A percentile compares a stretch with the other conserved stretches of the same genome.
Conservation (phyloP, 1,140 invertebrate genomes). For the Panulirus ornatus region DNA sequence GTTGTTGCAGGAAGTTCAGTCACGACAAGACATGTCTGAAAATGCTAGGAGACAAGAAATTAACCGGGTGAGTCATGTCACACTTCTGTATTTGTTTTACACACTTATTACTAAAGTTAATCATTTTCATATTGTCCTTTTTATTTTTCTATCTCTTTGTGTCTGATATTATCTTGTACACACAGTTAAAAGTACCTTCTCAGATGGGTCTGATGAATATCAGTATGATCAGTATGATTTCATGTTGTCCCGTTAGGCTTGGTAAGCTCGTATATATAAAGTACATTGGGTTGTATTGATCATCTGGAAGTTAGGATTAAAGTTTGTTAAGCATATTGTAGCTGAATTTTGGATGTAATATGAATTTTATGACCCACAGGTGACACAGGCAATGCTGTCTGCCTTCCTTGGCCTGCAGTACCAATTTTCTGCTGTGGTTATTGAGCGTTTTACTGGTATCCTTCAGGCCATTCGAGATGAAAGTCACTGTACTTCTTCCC, state of each 20-base stretch:
- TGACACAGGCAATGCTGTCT: conserved; percentile 54
- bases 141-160: no score
- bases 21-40: conserved; percentile 50
- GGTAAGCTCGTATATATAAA: no score
- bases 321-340: not conserved
- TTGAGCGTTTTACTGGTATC: conserved; percentile 53
- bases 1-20: conserved; percentile 57
- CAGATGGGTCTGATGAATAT: no score
- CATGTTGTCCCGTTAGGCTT: no score
- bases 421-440: conserved; percentile 58
- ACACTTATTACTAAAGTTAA: no score
- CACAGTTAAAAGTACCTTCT: no score
- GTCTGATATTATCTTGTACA: no score
- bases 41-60: conserved; percentile 27
- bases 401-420: conserved; percentile 63
- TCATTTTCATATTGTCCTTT: no score
- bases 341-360: not conserved
- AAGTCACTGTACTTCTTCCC: not conserved
- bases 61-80: conserved; percentile 7
- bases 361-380: conserved; percentile 30
- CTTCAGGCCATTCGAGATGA: conserved; percentile 39
- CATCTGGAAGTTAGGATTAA: not conserved
- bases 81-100: not conserved
- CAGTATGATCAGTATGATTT: no score
- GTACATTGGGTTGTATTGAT: no score